A percentile compares a stretch with the other conserved stretches of the same genome.
Conservation (phyloP, 2,888 invertebrate genomes). For the Cryptus viduatorius region DNA sequence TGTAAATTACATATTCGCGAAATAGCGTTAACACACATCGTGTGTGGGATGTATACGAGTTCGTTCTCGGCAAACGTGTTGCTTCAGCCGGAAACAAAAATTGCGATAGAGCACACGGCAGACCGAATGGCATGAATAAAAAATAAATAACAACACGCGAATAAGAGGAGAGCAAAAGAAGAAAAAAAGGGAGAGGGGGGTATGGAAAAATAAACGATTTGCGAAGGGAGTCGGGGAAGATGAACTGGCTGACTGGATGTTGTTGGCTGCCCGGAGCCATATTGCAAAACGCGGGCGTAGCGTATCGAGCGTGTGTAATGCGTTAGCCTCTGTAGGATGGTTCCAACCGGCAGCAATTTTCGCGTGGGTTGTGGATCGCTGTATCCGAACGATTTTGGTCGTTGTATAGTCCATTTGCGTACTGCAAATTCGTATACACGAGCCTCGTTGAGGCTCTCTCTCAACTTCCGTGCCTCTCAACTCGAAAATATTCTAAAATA, state of each 20-base stretch:
- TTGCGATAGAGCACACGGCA: neutral
- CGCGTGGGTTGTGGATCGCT: constrained; percentile 33
- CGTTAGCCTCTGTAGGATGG: constrained; percentile 37
- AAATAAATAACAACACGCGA: neutral
- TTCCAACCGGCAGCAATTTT: constrained; percentile 46
- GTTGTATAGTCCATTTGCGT: constrained; percentile 7
- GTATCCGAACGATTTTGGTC: constrained; percentile 29
- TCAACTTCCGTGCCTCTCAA: constrained; percentile 8
- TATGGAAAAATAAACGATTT: constrained; percentile 26
- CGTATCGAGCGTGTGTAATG: constrained; percentile 61
- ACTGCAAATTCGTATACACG: constrained; percentile 9
- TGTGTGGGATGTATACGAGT: constrained; percentile 3
- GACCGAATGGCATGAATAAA: neutral
- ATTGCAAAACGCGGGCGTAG: constrained; percentile 53
- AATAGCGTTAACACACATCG: constrained; percentile 15
- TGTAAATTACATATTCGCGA: constrained; percentile 45
- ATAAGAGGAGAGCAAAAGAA: neutral
- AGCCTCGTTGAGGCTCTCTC: constrained; percentile 22
- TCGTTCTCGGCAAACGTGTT: constrained; percentile 50
- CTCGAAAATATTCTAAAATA: neutral
- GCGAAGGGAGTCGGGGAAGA: neutral
- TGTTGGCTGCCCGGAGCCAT: constrained; percentile 36
- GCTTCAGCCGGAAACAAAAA: constrained; percentile 53
- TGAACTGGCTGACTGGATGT: constrained; percentile 17
- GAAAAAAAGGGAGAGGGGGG: neutral